phyloP scores from a whole-genome alignment of 2,113 vertebrate genomes.

The Orientallactaga bullata region DNA sequence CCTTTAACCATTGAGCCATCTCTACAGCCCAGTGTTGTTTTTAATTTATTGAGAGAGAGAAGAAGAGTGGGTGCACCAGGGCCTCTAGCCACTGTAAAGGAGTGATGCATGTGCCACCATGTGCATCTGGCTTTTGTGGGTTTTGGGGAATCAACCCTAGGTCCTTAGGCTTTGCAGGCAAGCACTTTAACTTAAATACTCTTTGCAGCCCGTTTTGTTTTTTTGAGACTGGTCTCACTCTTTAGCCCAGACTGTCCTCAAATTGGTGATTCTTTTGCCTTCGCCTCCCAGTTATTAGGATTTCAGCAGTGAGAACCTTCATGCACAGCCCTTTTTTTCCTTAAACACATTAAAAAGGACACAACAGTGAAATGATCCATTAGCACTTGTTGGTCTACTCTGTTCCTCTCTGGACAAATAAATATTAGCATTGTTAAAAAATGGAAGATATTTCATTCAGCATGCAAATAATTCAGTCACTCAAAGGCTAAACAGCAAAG shows the following conservation, averaged over 20 bases:
- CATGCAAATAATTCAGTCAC: background rate
- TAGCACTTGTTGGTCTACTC: conserved; percentile 17
- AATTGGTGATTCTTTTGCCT: background rate
- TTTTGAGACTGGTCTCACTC: background rate
- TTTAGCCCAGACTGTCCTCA: background rate
- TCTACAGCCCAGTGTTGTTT: background rate
- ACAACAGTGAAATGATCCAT: background rate
- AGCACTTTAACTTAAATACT: no score
- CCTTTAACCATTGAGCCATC: background rate
- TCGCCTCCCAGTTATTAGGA: background rate
- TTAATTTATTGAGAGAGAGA: no score
- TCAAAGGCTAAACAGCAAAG: background rate
- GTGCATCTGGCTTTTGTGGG: no score
- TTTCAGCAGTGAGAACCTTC: background rate
- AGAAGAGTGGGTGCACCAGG: no score
- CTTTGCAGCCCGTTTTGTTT: no score
- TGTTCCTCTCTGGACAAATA: background rate
- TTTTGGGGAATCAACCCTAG: no score
- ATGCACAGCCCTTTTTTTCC: background rate
- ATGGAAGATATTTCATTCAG: conserved; percentile 31
- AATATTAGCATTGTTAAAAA: background rate
- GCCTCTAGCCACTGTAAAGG: no score
- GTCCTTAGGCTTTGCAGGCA: no score
- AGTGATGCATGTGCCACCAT: no score
- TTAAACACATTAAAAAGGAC: background rate